phyloP scores from a whole-genome alignment of 1,140 invertebrate species.

The Drosophila serrata region DNA sequence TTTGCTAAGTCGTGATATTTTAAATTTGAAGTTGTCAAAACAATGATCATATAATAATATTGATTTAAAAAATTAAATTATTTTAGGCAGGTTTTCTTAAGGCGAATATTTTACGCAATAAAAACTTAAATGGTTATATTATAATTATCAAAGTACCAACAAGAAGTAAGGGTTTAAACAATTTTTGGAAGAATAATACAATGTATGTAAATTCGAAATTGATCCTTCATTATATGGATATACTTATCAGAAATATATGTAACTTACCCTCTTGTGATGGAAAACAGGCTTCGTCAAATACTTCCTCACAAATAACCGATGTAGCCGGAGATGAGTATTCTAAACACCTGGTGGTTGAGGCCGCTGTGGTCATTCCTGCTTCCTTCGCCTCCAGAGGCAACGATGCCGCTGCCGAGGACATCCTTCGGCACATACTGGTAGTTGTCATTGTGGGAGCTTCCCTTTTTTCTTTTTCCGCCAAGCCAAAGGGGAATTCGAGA shows the following conservation, averaged over 20 bases:
- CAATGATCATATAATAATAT: too few species aligned
- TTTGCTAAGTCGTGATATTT: too few species aligned
- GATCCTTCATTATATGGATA: too few species aligned
- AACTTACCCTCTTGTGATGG: constrained; percentile 91
- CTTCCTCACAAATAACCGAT: constrained; percentile 91
- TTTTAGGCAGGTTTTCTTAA: too few species aligned
- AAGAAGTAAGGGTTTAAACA: too few species aligned
- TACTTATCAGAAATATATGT: constrained; percentile 5
- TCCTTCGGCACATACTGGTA: constrained; percentile 32
- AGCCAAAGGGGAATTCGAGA: background rate
- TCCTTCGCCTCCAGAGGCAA: constrained; percentile 9
- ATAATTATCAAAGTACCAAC: too few species aligned
- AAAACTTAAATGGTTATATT: too few species aligned
- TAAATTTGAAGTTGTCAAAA: too few species aligned
- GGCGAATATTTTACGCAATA: too few species aligned
- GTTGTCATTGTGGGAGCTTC: constrained; percentile 42
- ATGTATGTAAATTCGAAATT: too few species aligned
- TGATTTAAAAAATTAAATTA: too few species aligned
- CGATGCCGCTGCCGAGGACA: constrained; percentile 46
- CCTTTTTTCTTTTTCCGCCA: background rate
- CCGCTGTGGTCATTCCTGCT: constrained; percentile 24
- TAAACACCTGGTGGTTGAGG: constrained; percentile 48
- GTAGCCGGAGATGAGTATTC: constrained; percentile 83
- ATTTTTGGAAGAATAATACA: too few species aligned
- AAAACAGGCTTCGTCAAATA: constrained; percentile 92